Evolutionary conservation across 2,888 invertebrate species (phyloP), one percentile per base, ranked within the genome.

Genomic region (Chymomyza caudatula): DNA sequence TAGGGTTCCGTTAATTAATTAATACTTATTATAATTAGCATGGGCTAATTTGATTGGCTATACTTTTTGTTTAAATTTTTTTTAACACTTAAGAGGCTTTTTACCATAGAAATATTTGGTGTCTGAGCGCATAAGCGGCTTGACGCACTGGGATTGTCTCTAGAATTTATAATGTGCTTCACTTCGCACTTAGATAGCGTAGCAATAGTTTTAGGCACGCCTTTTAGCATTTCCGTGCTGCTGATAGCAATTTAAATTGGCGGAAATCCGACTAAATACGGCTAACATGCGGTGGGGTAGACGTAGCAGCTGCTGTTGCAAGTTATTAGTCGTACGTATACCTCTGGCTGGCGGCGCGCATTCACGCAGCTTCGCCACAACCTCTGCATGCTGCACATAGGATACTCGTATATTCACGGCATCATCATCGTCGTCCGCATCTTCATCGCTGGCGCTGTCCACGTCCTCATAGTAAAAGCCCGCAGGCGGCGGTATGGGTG

Each of bases 181-280:
- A 29, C 11, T 52, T 65, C 64, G 59, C n/a, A n/a, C 58, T 43
- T 47, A 58, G 58, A 17, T 47, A 44, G n/a, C n/a, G n/a, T n/a
- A n/a, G n/a, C 13, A 52, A 42, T 29, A 44, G 57, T 44, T 37
- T 17, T n/a, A 60, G 66, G 8, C 44, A 69, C 19, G 62, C 55
- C 5, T 70, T 19, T 19, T 62, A 5, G 53, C 13, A 8, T 23
- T 5, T 3, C 44, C 43, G 15, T 43, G 68, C n/a, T 73, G 71
- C 56, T 84, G 83, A 67, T 87, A 87, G 54, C 87, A 87, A 49
- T 86, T 87, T n/a, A 87, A 68, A 75, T 80, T 86, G 53, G 85
- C 75, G 23, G 87, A 79, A 51, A 87, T 65, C 29, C 87, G 78
- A 22, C 69, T 69, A 3, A 87, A 53, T 11, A 82, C 76, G 6